These are phyloP conservation scores for Phenacoccus solenopsis DNA, from an alignment of 1,140 invertebrate genomes.

Conservation along the genomic window DNA sequence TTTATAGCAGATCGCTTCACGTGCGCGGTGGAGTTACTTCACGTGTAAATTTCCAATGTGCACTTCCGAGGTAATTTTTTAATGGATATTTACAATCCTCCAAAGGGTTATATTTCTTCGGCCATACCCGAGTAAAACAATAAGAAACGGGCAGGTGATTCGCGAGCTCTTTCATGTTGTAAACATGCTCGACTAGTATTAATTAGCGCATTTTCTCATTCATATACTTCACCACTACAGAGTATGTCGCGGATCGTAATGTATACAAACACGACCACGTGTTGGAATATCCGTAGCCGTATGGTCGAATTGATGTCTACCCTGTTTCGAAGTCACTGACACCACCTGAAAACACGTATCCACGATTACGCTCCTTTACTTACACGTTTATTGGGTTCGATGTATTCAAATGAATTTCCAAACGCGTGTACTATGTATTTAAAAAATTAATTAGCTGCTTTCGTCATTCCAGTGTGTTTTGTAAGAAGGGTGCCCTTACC, in stretches of 20 bases:
- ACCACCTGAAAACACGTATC: no score
- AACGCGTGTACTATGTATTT: no score
- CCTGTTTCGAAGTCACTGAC: not conserved
- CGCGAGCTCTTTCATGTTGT: not conserved
- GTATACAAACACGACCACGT: not conserved
- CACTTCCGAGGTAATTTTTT: not conserved
- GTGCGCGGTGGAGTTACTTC: not conserved
- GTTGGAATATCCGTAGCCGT: not conserved
- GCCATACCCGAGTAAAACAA: not conserved
- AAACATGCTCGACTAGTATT: not conserved
- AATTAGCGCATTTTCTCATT: not conserved
- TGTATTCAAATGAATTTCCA: no score
- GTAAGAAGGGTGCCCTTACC: no score
- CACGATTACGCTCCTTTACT: no score
- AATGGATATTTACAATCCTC: not conserved
- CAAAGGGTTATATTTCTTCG: not conserved
- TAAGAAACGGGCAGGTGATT: constrained; percentile 1
- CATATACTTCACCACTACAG: not conserved
- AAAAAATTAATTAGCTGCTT: no score
- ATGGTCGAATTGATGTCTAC: not conserved
- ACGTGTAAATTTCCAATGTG: not conserved
- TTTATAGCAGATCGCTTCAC: not conserved
- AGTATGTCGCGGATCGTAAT: no score
- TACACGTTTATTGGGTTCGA: no score
- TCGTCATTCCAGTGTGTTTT: no score